phyloP scores from a whole-genome alignment of 1,140 invertebrate species.

The Caerostris extrusa region DNA sequence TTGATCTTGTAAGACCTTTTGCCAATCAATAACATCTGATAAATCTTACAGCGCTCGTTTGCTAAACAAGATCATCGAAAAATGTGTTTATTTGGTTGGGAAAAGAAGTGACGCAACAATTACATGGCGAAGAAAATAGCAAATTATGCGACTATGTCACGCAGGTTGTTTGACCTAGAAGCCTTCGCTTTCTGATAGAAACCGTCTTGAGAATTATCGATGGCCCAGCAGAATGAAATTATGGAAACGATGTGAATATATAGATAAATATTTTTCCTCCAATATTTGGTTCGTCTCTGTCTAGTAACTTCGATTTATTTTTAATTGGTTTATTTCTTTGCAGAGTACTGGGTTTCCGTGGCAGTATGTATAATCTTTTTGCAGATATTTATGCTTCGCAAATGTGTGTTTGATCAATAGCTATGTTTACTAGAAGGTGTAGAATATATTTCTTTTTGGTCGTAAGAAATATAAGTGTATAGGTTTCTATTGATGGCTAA shows the following conservation, averaged over 20 bases:
- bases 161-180: slow-evolving; percentile 66
- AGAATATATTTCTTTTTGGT: background rate
- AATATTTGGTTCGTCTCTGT: background rate
- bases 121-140: slow-evolving; percentile 17
- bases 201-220: slow-evolving; percentile 4
- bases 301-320: slow-evolving; percentile 1
- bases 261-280: background rate
- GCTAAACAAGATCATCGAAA: slow-evolving; percentile 34
- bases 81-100: slow-evolving; percentile 53
- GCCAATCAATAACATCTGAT: slow-evolving; percentile 23
- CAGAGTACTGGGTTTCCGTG: background rate
- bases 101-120: slow-evolving; percentile 55
- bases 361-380: background rate
- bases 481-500: background rate
- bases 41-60: background rate
- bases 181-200: slow-evolving; percentile 39
- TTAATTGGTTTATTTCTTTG: background rate
- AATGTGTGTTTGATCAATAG: slow-evolving; percentile 37
- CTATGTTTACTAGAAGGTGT: background rate
- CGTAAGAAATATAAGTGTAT: background rate
- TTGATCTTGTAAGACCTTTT: background rate
- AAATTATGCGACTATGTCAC: slow-evolving; percentile 66
- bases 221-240: slow-evolving; percentile 36
- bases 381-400: background rate
- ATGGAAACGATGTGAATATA: slow-evolving; percentile 50